Evolutionary conservation across 2,113 vertebrate genomes (phyloP), one percentile per base, ranked within the genome.

Genomic region (Colossoma macropomum): DNA sequence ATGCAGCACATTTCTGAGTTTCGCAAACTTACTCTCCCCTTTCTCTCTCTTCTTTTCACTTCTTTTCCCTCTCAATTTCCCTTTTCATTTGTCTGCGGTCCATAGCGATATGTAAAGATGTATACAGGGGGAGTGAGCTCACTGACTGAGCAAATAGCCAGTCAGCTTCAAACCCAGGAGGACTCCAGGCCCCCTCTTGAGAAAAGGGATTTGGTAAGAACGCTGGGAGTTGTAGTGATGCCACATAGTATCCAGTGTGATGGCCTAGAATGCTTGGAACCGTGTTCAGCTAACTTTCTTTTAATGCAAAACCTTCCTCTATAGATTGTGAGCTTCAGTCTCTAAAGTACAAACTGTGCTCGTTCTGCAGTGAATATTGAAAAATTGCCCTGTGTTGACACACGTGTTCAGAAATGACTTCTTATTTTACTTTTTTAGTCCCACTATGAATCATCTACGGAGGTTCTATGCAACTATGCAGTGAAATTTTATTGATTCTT

Each of bases 91-190:
- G 19, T 34, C 45, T 78, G 89, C 80, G 88, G 86, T 91, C 89
- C 83, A 81, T 96, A 98, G 97, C 96, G 94, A 91, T 98, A 94
- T 92, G 94, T 98, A 93, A 97, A 96, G 96, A 97, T 97, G 97
- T 98, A 97, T 95, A 98, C 97, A 76, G 97, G 97, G 85, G 97
- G 96, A 87, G 97, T 99, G 95, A 96, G 95, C 96, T 97, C 95
- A 88, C 92, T 98, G 96, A 94, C 97, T 95, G 96, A 97, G 91
- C 97, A 99, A 93, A 95, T 99, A 97, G 96, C 96, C 96, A 96
- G 85, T 97, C 97, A 97, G 96, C 96, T 98, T 94, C 96, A 97
- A 90, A 94, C 95, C 92, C 96, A 96, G 93, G 95, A 96, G 81
- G 93, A 94, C 5, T 94, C 96, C 91, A 95, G 95, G 95, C 93